phyloP scores from a whole-genome alignment of 1,140 invertebrate species.

The Calliopsis andreniformis region DNA sequence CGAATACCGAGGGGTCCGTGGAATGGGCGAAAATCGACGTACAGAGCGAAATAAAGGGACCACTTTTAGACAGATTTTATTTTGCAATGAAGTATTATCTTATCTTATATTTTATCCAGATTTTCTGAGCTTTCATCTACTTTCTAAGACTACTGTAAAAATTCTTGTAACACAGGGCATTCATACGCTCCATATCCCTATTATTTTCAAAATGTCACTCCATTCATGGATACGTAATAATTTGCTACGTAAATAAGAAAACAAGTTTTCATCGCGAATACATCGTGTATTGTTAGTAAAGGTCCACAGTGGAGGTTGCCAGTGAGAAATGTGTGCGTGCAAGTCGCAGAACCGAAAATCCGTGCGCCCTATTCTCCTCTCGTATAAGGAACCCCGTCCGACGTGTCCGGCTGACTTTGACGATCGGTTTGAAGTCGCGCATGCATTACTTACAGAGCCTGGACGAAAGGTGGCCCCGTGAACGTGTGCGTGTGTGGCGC shows the following conservation, averaged over 20 bases:
- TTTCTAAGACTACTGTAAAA: too few relatives aligned
- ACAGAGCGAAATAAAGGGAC: background rate
- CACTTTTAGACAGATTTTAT: background rate
- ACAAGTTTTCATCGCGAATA: too few relatives aligned
- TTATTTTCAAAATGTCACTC: too few relatives aligned
- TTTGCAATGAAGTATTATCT: too few relatives aligned
- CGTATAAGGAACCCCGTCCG: constrained; percentile 31
- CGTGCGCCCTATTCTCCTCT: constrained; percentile 53
- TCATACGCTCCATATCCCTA: too few relatives aligned
- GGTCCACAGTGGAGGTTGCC: too few relatives aligned
- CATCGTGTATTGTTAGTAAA: background rate
- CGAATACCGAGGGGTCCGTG: too few relatives aligned
- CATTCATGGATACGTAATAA: too few relatives aligned
- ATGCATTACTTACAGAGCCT: constrained; percentile 53
- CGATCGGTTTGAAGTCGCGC: constrained; percentile 56
- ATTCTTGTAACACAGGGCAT: too few relatives aligned
- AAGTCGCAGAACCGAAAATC: constrained; percentile 42
- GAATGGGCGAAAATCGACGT: background rate
- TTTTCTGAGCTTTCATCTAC: too few relatives aligned
- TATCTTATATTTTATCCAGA: too few relatives aligned
- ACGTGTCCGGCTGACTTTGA: constrained; percentile 62
- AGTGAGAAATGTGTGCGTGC: background rate
- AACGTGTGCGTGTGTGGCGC: constrained; percentile 27
- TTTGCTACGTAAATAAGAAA: too few relatives aligned
- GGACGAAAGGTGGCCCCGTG: constrained; percentile 6